Evolutionary conservation across 1,140 invertebrate genomes (phyloP), one percentile per base, ranked within the genome.

Genomic region (fruit fly (Drosophila melanogaster)): DNA sequence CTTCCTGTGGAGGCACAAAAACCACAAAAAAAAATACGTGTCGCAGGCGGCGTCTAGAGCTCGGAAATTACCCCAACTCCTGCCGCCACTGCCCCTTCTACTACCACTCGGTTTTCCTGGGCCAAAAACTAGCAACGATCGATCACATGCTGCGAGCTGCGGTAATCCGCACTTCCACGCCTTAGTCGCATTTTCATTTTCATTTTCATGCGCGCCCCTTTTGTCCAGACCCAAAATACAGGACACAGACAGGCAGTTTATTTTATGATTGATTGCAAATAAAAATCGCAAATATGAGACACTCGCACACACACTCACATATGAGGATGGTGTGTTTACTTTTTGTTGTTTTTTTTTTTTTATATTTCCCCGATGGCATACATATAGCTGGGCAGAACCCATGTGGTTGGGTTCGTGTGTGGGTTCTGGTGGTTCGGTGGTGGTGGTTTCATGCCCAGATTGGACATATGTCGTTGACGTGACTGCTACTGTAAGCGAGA

Each of bases 251-350:
- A 87, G 79, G 84, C 83, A 89, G 79, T 87, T 87, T 87, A 87
- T 80, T 89, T 89, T 89, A 89, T 89, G 84, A 89, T 89, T 89
- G 84, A 89, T 89, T 89, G 84, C 85, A 89, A 89, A 89, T 89
- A 89, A 89, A 89, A 89, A 89, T 87, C 79, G 84, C 84, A 87
- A 87, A 87, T 80, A 89, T 87, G 64, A 78, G 43, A 54, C 46
- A 70, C 66, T 35, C 60, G 56, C 65, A 53, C 49, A 53, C 49
- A 14, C 43, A 43, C 40, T 41, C n/a, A n/a, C 41, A 69, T 24
- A 57, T 57, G 65, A 57, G 67, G 66, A 57, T 70, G 50, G 33
- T 85, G 38, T 87, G 79, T 87, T 89, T 87, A 89, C 79, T 87
- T 87, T 86, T 79, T 44, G 81, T 62, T 77, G 81, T 75, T 72